Base-by-base conservation (phyloP, 2,797 vertebrate species). In the Hozukius guyotensis region DNA sequence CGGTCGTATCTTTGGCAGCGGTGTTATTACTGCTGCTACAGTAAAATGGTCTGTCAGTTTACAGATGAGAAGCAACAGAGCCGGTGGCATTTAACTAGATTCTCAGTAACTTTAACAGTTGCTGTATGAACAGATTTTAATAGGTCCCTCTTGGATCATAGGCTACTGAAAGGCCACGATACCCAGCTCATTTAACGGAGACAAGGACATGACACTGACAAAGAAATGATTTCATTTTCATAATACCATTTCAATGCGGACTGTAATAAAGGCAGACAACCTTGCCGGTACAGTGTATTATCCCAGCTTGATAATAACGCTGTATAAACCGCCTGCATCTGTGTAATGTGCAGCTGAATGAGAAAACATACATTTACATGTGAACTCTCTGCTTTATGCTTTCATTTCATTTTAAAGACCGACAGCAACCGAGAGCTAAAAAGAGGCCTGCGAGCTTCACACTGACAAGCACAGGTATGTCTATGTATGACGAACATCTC, bases 81-180 rank as follows among this genome's bases (percentile, higher is more conserved):
- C 89, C 86, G 55, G 80, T 93, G 94, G 90, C 91, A 93, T 93
- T 95, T 92, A 90, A 92, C 91, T 82, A 78, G 87, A 91, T 81
- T 88, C 89, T 65, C 85, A 53, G 89, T 81, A 93, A 92, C 86
- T 93, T 92, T 90, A 91, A 90, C 92, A 92, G 85, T 86, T 83
- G 88, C 90, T 87, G 87, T 91, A 87, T 85, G 93, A 92, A 88
- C 87, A 86, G 78, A 88, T 90, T 93, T 94, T 94, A 95, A 94
- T 93, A 84, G 89, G 88, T 93, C 93, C 91, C 90, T 86, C 73
- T 89, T 91, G 93, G 91, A 93, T 91, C 88, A 91, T 76, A 81
- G 92, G 84, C 83, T 84, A 86, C 79, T 25, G 69, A 94, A 94
- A 93, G 90, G 90, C 90, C 92, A 93, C 78, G 46, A 76, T 83